Base-by-base conservation (phyloP, 2,888 invertebrate genomes). In the Orthonevra nobilis region DNA sequence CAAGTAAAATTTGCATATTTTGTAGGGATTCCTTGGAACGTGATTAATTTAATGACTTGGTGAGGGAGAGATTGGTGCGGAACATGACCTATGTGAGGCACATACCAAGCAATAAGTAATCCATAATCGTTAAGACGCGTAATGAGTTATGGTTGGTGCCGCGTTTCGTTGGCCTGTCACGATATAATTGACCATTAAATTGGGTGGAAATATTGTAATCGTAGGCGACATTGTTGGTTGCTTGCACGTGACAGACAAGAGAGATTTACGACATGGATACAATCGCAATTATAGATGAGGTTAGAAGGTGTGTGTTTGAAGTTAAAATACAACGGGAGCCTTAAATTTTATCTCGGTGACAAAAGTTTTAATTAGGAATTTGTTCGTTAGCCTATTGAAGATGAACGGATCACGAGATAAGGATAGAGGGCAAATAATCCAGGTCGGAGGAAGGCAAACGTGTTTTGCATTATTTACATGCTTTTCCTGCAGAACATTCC, bases 71-170 rank as follows among this genome's bases (percentile, higher is more conserved):
- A 42, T 9, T 44, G 30, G 30, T n/a, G n/a, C n/a, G n/a, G n/a
- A 14, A 32, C 58, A 44, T 58, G 44, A 44, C 58, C 60, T 46
- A 34, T 36, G 34, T 26, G 46, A 17, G 12, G 3, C 19, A 60
- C 34, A 46, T 26, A 46, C 46, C 44, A 44, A 52, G 38, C 32
- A 34, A 36, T 9, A 7, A 34, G 26, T 34, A 44, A 23, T 38
- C 46, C 34, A 61, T 54, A 44, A 48, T 63, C 46, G 19, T 54
- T 40, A 30, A 23, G 46, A 26, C 56, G 17, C 40, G 38, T 40
- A 72, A 63, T 63, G 61, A 46, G 42, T 72, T 50, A 72, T 64
- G 56, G 50, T 72, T 48, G n/a, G n/a, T 69, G 58, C 42, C 38
- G 38, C 58, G 32, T 48, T 40, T 58, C 12, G n/a, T n/a, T 32